A percentile compares a stretch with the other conserved stretches of the same genome.
Conservation (phyloP, 1,140 invertebrate genomes). For the Scaptodrosophila lebanonensis region DNA sequence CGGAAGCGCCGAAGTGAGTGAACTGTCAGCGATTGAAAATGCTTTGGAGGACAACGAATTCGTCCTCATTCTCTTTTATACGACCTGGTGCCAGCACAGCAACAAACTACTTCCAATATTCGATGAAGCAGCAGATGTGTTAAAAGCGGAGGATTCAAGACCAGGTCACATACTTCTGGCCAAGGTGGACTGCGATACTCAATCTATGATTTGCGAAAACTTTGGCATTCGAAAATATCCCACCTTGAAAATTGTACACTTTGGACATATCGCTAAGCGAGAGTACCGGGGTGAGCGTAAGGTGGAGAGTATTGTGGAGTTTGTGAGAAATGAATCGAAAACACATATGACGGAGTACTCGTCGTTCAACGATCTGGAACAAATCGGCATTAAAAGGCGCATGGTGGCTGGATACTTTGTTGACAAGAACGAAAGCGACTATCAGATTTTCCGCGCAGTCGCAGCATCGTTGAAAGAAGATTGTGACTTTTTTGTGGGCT, state of each 20-base stretch:
- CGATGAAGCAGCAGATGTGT: conserved; percentile 92
- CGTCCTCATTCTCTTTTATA: conserved; percentile 98
- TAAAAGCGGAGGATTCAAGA: conserved; percentile 84
- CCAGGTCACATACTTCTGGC: conserved; percentile 91
- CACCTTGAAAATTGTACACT: conserved; percentile 95
- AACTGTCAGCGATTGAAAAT: not conserved
- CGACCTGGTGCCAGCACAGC: conserved; percentile 96
- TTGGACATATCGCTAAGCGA: conserved; percentile 92
- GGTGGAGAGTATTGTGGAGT: conserved; percentile 88
- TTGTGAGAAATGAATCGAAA: conserved; percentile 92
- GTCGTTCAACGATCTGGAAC: conserved; percentile 84
- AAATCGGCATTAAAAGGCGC: conserved; percentile 89
- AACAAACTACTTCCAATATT: conserved; percentile 96
- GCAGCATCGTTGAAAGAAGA: conserved; percentile 93
- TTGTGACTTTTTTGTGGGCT: conserved; percentile 93
- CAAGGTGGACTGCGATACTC: conserved; percentile 96
- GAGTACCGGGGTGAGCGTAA: conserved; percentile 91
- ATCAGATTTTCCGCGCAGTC: conserved; percentile 86
- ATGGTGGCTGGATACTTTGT: conserved; percentile 96
- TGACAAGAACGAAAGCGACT: conserved; percentile 85
- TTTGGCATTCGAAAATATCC: conserved; percentile 99
- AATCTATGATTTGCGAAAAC: conserved; percentile 87
- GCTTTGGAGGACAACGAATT: conserved; percentile 88
- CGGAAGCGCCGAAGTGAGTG: not conserved
- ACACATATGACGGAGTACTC: conserved; percentile 90